Evolutionary conservation across 2,113 vertebrate species (phyloP), one percentile per base, ranked within the genome.

Genomic region (Tympanuchus pallidicinctus): DNA sequence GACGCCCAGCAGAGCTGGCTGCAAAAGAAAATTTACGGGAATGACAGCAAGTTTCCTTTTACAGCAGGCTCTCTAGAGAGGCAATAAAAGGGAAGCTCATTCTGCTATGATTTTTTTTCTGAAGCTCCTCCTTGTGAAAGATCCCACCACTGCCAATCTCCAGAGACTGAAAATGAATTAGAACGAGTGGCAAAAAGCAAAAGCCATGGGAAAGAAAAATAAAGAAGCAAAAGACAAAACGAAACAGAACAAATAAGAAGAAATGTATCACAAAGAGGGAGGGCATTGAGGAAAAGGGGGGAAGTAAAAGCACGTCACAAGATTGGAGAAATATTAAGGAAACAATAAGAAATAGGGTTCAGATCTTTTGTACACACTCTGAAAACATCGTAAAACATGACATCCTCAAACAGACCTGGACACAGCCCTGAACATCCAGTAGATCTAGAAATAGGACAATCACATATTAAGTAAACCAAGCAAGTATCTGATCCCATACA

Each of bases 11-110:
- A 93, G 96, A 91, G 94, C 78, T 75, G 69, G 87, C 89, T 91
- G 91, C 60, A 90, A 75, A 94, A 88, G 92, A 92, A 96, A 93
- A 96, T 89, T 88, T 94, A 96, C 64, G 63, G 82, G 85, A 93
- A 81, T 92, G 95, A 94, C 93, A 93, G 94, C 93, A 72, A 94
- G 89, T 71, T 93, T 86, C 82, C 72, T 96, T 92, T 93, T 89
- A 89, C 50, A 86, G 50, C 56, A 91, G 38, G 57, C 8, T 94
- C 91, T 85, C 89, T n/a, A 67, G 91, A 92, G 89, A 93, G 32
- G 50, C 38, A 79, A 65, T 60, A 89, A 88, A 92, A 91, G 42
- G 32, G 19, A 96, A 93, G 57, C 34, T 94, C 52, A 77, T 77
- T 72, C 65, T 14, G 5, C 64, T 72, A n/a, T 3, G 6, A 34